Evolutionary conservation across 1,140 invertebrate genomes (phyloP).

Genomic region (Scaptomyza montana): DNA sequence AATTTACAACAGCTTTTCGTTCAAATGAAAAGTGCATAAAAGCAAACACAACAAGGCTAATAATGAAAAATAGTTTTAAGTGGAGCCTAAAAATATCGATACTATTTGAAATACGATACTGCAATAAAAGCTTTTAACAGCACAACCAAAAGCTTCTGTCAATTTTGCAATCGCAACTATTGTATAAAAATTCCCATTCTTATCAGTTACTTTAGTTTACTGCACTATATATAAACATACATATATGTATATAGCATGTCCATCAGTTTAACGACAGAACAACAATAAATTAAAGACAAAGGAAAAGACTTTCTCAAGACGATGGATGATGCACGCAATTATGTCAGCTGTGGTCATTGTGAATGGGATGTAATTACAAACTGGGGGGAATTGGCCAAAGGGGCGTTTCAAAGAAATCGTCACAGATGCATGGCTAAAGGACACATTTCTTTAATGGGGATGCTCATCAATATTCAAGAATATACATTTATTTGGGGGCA

Average conservation of each 20-base stretch:
- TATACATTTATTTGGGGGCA: neutral
- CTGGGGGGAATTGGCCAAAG: neutral
- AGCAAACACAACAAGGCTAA: neutral
- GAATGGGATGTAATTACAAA: neutral
- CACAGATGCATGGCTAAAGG: neutral
- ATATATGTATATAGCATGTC: too few species aligned
- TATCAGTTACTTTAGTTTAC: too few species aligned
- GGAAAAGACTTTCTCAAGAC: too few species aligned
- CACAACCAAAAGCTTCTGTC: too few species aligned
- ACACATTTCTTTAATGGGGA: neutral
- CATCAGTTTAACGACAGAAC: neutral
- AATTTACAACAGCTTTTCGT: conserved; percentile 34
- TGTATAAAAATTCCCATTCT: too few species aligned
- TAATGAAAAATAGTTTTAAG: too few species aligned
- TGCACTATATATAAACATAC: too few species aligned
- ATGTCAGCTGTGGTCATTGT: neutral
- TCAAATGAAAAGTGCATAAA: neutral
- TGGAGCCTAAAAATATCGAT: too few species aligned
- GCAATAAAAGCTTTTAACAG: too few species aligned
- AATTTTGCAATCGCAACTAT: too few species aligned
- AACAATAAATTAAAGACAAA: neutral
- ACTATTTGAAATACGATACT: too few species aligned
- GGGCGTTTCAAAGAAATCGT: neutral
- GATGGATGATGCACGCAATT: neutral
- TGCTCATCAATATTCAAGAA: conserved; percentile 4